phyloP scores from a whole-genome alignment of 2,888 invertebrate genomes.

The Morpho achilles region DNA sequence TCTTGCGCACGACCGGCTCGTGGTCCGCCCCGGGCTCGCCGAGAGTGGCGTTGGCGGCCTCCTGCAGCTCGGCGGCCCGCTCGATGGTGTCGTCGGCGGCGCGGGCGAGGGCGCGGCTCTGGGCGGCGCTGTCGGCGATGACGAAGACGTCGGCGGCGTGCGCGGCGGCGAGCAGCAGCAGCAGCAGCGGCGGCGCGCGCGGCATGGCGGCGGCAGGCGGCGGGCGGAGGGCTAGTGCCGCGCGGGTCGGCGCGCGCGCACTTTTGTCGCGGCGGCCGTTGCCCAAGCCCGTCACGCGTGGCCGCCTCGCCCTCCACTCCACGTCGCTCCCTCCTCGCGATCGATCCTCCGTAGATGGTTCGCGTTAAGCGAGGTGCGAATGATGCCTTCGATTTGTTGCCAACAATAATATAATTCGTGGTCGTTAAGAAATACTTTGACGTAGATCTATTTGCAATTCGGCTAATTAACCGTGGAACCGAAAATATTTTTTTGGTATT shows the following conservation, averaged over 20 bases:
- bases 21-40: slow-evolving; percentile 41
- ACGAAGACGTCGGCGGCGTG: slow-evolving; percentile 29
- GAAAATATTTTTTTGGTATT: too few species aligned
- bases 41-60: slow-evolving; percentile 38
- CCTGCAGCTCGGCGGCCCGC: slow-evolving; percentile 15
- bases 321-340: slow-evolving; percentile 26
- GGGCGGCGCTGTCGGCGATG: slow-evolving; percentile 29
- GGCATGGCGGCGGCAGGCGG: slow-evolving; percentile 64
- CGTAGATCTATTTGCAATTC: too few species aligned
- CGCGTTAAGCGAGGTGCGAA: too few species aligned
- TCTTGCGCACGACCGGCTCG: slow-evolving; percentile 65
- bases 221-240: slow-evolving; percentile 47
- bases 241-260: slow-evolving; percentile 40
- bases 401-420: background rate
- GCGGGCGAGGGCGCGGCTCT: slow-evolving; percentile 32
- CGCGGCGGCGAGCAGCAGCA: slow-evolving; percentile 35
- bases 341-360: slow-evolving; percentile 2
- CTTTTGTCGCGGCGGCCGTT: slow-evolving; percentile 62
- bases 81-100: slow-evolving; percentile 36
- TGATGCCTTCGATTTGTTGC: too few species aligned
- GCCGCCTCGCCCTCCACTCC: slow-evolving; percentile 21
- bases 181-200: slow-evolving; percentile 44
- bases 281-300: slow-evolving; percentile 52
- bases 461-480: too few species aligned
- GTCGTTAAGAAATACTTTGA: slow-evolving; percentile 1